Conservation (phyloP, 2,888 invertebrate genomes). For the Zygaena filipendulae region DNA sequence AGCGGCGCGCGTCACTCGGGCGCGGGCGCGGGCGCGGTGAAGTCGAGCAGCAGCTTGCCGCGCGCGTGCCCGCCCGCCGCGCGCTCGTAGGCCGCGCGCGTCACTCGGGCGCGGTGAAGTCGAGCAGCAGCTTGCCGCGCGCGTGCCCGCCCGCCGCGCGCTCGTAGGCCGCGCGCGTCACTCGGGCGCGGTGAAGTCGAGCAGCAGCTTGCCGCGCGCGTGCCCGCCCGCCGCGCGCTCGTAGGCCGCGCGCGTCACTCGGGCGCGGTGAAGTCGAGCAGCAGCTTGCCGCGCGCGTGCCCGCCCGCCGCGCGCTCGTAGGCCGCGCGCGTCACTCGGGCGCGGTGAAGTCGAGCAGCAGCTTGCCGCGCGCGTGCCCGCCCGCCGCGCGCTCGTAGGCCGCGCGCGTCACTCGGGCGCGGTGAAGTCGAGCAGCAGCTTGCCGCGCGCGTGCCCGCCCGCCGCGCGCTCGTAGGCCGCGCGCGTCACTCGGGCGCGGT, state of each 20-base stretch:
- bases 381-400: constrained; percentile 18
- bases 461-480: constrained; percentile 25
- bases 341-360: constrained; percentile 61
- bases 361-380: constrained; percentile 84
- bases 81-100: constrained; percentile 26
- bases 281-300: constrained; percentile 83
- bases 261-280: constrained; percentile 46
- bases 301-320: constrained; percentile 41
- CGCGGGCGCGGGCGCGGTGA: constrained; percentile 19
- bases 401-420: constrained; percentile 27
- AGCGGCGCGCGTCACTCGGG: too few species aligned
- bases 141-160: constrained; percentile 66
- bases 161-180: constrained; percentile 28
- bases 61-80: constrained; percentile 71
- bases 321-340: constrained; percentile 28
- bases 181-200: constrained; percentile 32
- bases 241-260: constrained; percentile 30
- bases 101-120: constrained; percentile 28
- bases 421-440: constrained; percentile 70
- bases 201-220: constrained; percentile 82
- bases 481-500: constrained; percentile 14
- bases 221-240: constrained; percentile 57
- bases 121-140: constrained; percentile 80
- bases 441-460: constrained; percentile 79
- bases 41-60: constrained; percentile 78